Percentiles rank a stretch among this genome's conserved stretches.
Evolutionary conservation across 2,888 invertebrate species (phyloP).

Genomic region (Agonum fuliginosum): DNA sequence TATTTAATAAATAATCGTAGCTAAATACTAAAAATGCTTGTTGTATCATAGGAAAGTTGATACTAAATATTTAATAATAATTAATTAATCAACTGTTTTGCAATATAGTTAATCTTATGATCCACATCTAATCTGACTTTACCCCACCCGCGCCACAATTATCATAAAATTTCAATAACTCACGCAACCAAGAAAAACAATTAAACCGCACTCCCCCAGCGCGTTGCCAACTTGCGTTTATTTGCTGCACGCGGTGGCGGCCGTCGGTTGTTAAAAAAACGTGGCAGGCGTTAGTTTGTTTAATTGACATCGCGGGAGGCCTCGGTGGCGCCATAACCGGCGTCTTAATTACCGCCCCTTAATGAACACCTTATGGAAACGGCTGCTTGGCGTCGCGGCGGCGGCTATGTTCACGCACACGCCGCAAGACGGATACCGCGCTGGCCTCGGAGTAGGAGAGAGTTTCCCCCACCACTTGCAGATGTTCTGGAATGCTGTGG

Average conservation of each 20-base stretch:
- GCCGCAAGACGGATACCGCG: conserved; percentile 59
- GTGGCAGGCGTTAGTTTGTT: conserved; percentile 66
- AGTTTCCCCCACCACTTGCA: background rate
- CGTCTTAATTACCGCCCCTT: conserved; percentile 68
- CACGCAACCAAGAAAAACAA: conserved; percentile 10
- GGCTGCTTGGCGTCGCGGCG: conserved; percentile 28
- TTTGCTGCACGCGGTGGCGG: background rate
- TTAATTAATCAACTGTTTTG: too few species aligned
- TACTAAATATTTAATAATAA: too few species aligned
- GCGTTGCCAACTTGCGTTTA: background rate
- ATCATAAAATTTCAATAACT: conserved; percentile 19
- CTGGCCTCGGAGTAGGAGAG: too few species aligned
- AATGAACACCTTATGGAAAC: conserved; percentile 67
- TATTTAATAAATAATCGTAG: too few species aligned
- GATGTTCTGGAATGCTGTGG: background rate
- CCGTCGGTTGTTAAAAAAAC: conserved; percentile 57
- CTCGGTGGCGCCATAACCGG: conserved; percentile 68
- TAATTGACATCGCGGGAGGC: conserved; percentile 67
- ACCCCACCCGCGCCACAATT: conserved; percentile 2
- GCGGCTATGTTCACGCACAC: conserved; percentile 52
- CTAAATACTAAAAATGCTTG: too few species aligned
- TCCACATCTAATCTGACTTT: background rate
- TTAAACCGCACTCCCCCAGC: background rate
- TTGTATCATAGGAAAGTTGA: too few species aligned
- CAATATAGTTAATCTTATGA: too few species aligned